phyloP scores from a whole-genome alignment of 2,113 vertebrate genomes.

The Antechinus stuartii region DNA sequence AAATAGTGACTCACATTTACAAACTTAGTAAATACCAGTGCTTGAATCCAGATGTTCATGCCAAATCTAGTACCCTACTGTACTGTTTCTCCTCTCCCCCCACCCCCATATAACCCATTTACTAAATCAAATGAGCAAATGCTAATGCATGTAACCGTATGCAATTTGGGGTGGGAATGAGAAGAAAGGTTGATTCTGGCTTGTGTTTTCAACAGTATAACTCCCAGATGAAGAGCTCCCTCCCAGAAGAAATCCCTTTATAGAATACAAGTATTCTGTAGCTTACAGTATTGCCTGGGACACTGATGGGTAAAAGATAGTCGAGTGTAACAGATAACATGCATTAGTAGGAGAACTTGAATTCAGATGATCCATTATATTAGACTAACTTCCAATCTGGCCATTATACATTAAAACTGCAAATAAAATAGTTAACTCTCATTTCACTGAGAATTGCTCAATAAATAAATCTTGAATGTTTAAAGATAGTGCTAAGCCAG shows the following conservation, averaged over 20 bases:
- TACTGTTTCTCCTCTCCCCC: too few species aligned
- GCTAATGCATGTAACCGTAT: too few species aligned
- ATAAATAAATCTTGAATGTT: not conserved
- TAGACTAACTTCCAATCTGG: not conserved
- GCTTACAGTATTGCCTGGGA: too few species aligned
- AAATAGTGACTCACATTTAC: not conserved
- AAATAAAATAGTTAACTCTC: not conserved
- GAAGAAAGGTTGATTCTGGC: too few species aligned
- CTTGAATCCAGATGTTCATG: not conserved
- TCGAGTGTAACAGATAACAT: not conserved
- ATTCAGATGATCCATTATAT: not conserved
- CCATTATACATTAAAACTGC: not conserved
- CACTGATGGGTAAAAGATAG: too few species aligned
- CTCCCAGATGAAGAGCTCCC: too few species aligned
- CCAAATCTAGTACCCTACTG: not conserved
- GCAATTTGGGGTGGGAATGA: too few species aligned
- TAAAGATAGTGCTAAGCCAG: not conserved
- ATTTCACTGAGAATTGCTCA: not conserved
- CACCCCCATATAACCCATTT: too few species aligned
- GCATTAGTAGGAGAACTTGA: not conserved
- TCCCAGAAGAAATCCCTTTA: too few species aligned
- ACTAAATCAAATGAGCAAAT: too few species aligned
- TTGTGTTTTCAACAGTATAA: too few species aligned
- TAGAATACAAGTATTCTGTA: too few species aligned
- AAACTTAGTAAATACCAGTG: not conserved